These are phyloP conservation scores for Pantelozetes paolii DNA, from an alignment of 2,888 invertebrate genomes.

Conservation along the genomic window DNA sequence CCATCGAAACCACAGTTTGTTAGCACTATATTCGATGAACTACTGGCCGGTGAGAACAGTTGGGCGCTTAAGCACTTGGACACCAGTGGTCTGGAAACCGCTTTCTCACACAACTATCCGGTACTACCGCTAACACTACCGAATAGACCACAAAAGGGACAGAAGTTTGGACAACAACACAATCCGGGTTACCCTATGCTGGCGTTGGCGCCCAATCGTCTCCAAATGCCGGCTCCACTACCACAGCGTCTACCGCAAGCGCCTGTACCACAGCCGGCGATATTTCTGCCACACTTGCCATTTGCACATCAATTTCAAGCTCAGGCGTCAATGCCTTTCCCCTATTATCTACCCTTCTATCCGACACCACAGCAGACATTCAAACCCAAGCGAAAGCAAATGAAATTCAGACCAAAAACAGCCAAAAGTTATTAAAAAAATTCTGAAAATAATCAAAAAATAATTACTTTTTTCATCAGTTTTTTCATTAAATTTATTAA, in stretches of 20 bases:
- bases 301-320: not conserved
- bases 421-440: constrained; percentile 4
- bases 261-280: not conserved
- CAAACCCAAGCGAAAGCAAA: not conserved
- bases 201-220: not conserved
- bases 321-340: not conserved
- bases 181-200: constrained; percentile 2
- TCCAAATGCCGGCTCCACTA: not conserved
- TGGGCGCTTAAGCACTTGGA: constrained; percentile 10
- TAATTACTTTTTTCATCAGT: too few relatives aligned
- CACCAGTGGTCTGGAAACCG: not conserved
- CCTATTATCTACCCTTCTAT: not conserved
- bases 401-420: not conserved
- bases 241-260: not conserved
- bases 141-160: not conserved
- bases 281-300: not conserved
- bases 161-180: too few relatives aligned
- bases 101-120: not conserved
- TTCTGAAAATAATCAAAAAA: too few relatives aligned
- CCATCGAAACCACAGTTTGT: not conserved
- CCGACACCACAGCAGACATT: not conserved
- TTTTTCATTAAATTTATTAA: too few relatives aligned
- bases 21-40: not conserved
- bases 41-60: not conserved
- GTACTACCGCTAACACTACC: not conserved